Conservation (phyloP, 2,888 invertebrate species). For the Dicyrtomina minuta region DNA sequence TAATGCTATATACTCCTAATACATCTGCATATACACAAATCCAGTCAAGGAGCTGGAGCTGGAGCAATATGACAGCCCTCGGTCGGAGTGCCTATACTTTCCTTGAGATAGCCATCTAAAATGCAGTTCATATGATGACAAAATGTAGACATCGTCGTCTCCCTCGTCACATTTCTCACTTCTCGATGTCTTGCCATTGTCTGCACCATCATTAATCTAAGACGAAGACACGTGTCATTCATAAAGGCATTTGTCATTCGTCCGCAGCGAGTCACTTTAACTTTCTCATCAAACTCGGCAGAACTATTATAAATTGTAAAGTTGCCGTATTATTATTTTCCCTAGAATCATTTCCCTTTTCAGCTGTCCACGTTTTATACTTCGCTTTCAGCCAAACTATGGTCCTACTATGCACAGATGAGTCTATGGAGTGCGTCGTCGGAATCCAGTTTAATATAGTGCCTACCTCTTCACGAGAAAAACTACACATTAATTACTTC, state of each 20-base stretch:
- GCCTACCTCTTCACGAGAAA: too few relatives aligned
- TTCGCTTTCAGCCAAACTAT: not conserved
- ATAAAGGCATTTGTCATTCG: constrained; percentile 50
- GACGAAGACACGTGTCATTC: constrained; percentile 50
- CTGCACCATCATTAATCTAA: constrained; percentile 52
- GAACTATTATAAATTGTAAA: too few relatives aligned
- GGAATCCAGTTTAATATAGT: too few relatives aligned
- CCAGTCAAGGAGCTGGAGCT: too few relatives aligned
- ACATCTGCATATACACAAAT: too few relatives aligned
- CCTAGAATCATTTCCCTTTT: not conserved
- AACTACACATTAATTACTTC: too few relatives aligned
- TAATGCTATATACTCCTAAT: too few relatives aligned
- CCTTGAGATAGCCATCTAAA: not conserved
- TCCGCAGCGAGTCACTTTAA: constrained; percentile 17
- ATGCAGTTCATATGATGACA: not conserved
- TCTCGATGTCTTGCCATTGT: constrained; percentile 38
- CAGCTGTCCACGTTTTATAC: not conserved
- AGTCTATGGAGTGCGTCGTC: too few relatives aligned
- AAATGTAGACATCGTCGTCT: constrained; percentile 8
- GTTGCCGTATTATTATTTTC: too few relatives aligned
- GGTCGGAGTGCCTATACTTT: too few relatives aligned
- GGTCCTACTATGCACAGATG: not conserved
- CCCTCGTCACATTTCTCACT: constrained; percentile 23
- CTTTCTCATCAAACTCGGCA: constrained; percentile 9
- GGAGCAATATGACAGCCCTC: too few relatives aligned